phyloP scores from a whole-genome alignment of 2,888 invertebrate species.

The Callyntrura sp. region DNA sequence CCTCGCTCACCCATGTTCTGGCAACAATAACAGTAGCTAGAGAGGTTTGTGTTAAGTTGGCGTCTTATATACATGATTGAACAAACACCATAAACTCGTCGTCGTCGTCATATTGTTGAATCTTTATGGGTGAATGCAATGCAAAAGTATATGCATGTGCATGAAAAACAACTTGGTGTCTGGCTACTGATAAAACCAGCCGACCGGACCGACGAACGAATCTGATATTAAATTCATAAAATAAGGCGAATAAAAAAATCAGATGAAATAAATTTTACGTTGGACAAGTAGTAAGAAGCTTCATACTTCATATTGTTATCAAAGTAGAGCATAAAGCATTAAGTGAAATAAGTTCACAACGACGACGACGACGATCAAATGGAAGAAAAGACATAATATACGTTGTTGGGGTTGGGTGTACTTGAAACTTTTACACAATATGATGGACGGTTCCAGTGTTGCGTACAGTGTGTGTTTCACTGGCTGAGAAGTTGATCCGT shows the following conservation, averaged over 20 bases:
- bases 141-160: not conserved
- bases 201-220: slow-evolving; percentile 1
- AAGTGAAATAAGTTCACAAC: slow-evolving; percentile 18
- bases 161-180: slow-evolving; percentile 24
- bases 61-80: not conserved
- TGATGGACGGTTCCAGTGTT: not conserved
- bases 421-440: not conserved
- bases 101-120: slow-evolving; percentile 64
- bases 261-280: slow-evolving; percentile 62
- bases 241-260: slow-evolving; percentile 51
- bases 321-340: slow-evolving; percentile 41
- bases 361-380: slow-evolving; percentile 3
- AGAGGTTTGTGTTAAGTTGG: not conserved
- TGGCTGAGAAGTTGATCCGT: slow-evolving; percentile 26
- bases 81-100: slow-evolving; percentile 7
- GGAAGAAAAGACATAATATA: not conserved
- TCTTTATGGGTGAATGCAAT: slow-evolving; percentile 61
- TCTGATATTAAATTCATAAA: slow-evolving; percentile 33
- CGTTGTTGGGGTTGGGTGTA: no score
- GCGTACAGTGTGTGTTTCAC: not conserved
- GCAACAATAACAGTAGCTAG: not conserved
- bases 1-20: not conserved
- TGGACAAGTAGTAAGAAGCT: slow-evolving; percentile 36
- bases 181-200: slow-evolving; percentile 43
- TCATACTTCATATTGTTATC: slow-evolving; percentile 23